Evolutionary conservation across 2,888 invertebrate genomes (phyloP).

Genomic region (Brachyptera risi): DNA sequence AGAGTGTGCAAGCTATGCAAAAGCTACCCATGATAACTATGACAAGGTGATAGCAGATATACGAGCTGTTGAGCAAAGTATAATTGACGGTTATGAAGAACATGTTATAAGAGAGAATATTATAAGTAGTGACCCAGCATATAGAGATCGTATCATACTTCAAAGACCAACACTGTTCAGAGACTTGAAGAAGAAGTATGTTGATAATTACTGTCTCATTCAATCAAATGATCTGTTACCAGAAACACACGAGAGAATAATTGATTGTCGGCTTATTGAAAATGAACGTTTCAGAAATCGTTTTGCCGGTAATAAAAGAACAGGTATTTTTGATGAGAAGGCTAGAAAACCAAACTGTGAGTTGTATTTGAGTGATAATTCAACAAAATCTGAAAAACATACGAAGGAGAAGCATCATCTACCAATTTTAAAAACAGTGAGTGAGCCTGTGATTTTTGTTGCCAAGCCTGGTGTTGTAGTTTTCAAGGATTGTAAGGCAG

Average conservation of each 20-base stretch:
- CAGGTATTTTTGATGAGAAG: too few species aligned
- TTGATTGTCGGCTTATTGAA: too few species aligned
- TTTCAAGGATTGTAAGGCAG: conserved; percentile 43
- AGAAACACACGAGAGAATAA: too few species aligned
- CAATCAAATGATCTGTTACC: neutral
- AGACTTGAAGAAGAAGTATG: neutral
- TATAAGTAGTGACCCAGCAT: too few species aligned
- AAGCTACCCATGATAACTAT: neutral
- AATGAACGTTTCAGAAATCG: too few species aligned
- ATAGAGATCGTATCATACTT: too few species aligned
- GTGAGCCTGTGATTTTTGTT: conserved; percentile 35
- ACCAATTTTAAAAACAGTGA: too few species aligned
- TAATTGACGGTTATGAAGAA: conserved; percentile 39
- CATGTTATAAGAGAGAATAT: conserved; percentile 37
- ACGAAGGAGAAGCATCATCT: too few species aligned
- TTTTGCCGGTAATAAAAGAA: too few species aligned
- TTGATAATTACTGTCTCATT: neutral
- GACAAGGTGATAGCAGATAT: conserved; percentile 33
- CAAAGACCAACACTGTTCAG: neutral
- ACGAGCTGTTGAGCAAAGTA: conserved; percentile 36
- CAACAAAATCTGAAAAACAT: too few species aligned
- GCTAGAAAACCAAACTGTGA: too few species aligned
- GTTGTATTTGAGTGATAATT: too few species aligned
- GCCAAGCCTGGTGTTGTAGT: conserved; percentile 40
- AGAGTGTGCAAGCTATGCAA: neutral